Conservation (phyloP, 2,888 invertebrate species). For the Parascotia fuliginaria region DNA sequence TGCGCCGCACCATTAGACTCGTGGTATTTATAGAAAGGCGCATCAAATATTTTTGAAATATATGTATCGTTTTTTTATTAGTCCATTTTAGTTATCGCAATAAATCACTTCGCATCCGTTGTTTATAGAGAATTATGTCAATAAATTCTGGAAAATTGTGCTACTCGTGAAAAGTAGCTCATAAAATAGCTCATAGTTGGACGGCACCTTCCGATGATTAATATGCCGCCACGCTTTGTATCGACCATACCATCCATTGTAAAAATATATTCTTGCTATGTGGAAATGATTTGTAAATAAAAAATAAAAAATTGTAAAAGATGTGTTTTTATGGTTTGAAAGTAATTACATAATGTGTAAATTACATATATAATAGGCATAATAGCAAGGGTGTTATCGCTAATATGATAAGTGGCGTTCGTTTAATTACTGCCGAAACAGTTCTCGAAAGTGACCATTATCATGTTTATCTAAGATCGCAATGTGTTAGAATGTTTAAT, state of each 20-base stretch:
- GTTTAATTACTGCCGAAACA: background rate
- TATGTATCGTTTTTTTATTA: conserved; percentile 2
- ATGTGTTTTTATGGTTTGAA: conserved; percentile 11
- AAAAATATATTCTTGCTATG: no score
- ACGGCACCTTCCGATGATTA: conserved; percentile 29
- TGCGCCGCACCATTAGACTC: background rate
- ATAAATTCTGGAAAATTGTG: conserved; percentile 28
- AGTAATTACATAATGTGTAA: background rate
- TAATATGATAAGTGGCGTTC: background rate
- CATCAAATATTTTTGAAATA: background rate
- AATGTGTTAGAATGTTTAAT: conserved; percentile 15
- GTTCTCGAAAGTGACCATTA: background rate
- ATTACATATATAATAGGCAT: background rate
- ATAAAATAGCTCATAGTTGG: no score
- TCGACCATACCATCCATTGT: conserved; percentile 25
- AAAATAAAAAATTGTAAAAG: no score
- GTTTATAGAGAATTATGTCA: conserved; percentile 37
- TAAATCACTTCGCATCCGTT: conserved; percentile 41
- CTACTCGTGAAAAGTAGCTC: conserved; percentile 28
- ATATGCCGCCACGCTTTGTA: conserved; percentile 34
- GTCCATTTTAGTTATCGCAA: conserved; percentile 24
- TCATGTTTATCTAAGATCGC: conserved; percentile 9
- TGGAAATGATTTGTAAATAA: no score
- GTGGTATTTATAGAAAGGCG: background rate
- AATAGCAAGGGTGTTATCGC: background rate